A percentile compares a stretch with the other conserved stretches of the same genome.
Evolutionary conservation across 2,113 vertebrate species (phyloP).

Genomic region (Pollachius pollachius): DNA sequence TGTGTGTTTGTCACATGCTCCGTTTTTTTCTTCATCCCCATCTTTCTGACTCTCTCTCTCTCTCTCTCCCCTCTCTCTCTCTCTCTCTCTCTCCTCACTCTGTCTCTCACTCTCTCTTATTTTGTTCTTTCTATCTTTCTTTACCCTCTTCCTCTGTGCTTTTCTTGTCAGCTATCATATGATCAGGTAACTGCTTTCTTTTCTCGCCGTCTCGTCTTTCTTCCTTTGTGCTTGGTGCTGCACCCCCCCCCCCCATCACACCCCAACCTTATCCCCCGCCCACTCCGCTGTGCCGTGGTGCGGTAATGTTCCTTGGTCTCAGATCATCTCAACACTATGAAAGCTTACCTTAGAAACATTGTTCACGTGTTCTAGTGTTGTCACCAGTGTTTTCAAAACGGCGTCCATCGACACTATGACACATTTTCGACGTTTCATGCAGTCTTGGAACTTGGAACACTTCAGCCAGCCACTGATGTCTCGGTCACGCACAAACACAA

Average conservation of each 20-base stretch:
- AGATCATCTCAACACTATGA: too few species aligned
- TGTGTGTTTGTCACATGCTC: conserved; percentile 33
- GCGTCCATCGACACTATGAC: too few species aligned
- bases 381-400: too few species aligned
- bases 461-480: too few species aligned
- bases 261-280: background rate
- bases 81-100: conserved; percentile 16
- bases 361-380: too few species aligned
- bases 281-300: background rate
- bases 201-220: conserved; percentile 45
- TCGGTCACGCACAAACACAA: too few species aligned
- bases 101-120: conserved; percentile 22
- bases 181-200: conserved; percentile 91
- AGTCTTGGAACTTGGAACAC: too few species aligned
- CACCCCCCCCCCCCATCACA: conserved; percentile 1
- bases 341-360: too few species aligned
- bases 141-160: conserved; percentile 60
- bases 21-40: conserved; percentile 5
- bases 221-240: conserved; percentile 22
- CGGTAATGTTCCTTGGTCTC: too few species aligned
- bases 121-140: background rate
- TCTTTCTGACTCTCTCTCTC: conserved; percentile 15
- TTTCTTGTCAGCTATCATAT: conserved; percentile 97
- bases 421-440: too few species aligned
- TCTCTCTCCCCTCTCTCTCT: conserved; percentile 19